Evolutionary conservation across 2,113 vertebrate genomes (phyloP), one percentile per base, ranked within the genome.

Genomic region (Edolisoma coerulescens): DNA sequence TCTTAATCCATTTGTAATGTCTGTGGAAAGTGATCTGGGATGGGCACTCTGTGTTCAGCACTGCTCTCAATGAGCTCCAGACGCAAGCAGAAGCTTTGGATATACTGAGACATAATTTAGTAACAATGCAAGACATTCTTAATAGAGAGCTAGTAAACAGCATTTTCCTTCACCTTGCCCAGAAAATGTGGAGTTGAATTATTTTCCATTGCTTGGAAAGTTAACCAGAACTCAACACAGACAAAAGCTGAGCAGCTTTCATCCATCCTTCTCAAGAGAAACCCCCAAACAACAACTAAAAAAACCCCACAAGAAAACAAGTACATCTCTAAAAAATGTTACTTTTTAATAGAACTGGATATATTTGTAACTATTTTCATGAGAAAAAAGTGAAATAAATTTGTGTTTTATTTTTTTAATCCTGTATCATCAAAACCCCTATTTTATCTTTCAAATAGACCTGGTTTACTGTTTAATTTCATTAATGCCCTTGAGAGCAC

Each of bases 401-500:
- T 30, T 63, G 9, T 5, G 4, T 56, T 47, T 44, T 18, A 7
- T 50, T 52, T 60, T 53, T 87, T 32, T 7, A 8, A 33, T 21
- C 2, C 27, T 19, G 1, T 35, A 6, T 65, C 27, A 44, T 33
- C 10, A 18, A 59, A 53, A 6, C 5, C 1, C 9, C 9, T 27
- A 12, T 49, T 92, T 86, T 0, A 41, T 45, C 18, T 84, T 79
- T 89, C 30, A 75, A 49, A 20, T 33, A 44, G 16, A 11, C 8
- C 13, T 47, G 30, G 26, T 42, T 26, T 45, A 10, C 9, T 89
- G 7, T 27, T 24, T 69, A 63, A 91, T 60, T 52, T 8, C 9
- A 27, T 74, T 64, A 74, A 71, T 68, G 7, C 30, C 35, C 21
- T 39, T 60, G 26, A 79, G 9, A 80, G 35, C 39, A 39, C 4